Evolutionary conservation across 2,888 invertebrate genomes (phyloP).

Genomic region (Pterostichus madidus): DNA sequence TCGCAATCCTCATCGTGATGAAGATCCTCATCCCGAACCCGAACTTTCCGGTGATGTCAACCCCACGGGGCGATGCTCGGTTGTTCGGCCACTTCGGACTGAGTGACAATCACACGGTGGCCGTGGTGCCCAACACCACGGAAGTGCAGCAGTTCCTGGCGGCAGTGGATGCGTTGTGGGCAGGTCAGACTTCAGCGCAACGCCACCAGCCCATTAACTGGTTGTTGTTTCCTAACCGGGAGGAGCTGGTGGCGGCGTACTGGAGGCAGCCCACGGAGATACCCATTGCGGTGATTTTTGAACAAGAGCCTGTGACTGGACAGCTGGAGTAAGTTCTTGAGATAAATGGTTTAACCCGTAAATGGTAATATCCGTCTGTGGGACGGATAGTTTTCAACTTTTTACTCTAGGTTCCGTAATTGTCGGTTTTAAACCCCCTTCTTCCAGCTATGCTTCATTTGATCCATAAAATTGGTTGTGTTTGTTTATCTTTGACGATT

Average conservation of each 20-base stretch:
- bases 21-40: slow-evolving; percentile 88
- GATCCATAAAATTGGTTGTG: no score
- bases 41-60: slow-evolving; percentile 85
- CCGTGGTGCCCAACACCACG: slow-evolving; percentile 84
- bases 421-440: no score
- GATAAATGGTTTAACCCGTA: no score
- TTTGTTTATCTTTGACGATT: no score
- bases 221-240: slow-evolving; percentile 82
- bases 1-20: slow-evolving; percentile 86
- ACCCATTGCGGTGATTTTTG: slow-evolving; percentile 86
- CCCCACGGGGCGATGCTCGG: slow-evolving; percentile 80
- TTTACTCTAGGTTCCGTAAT: no score
- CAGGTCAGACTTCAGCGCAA: neutral
- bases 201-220: slow-evolving; percentile 79
- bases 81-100: slow-evolving; percentile 80
- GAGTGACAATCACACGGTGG: slow-evolving; percentile 82
- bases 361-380: no score
- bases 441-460: no score
- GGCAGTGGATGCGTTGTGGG: slow-evolving; percentile 82
- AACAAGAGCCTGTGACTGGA: slow-evolving; percentile 77
- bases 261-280: slow-evolving; percentile 83
- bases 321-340: slow-evolving; percentile 79
- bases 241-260: slow-evolving; percentile 85
- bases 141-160: slow-evolving; percentile 83
- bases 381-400: no score